phyloP scores from a whole-genome alignment of 2,797 vertebrate genomes.

The Thunnus albacares region DNA sequence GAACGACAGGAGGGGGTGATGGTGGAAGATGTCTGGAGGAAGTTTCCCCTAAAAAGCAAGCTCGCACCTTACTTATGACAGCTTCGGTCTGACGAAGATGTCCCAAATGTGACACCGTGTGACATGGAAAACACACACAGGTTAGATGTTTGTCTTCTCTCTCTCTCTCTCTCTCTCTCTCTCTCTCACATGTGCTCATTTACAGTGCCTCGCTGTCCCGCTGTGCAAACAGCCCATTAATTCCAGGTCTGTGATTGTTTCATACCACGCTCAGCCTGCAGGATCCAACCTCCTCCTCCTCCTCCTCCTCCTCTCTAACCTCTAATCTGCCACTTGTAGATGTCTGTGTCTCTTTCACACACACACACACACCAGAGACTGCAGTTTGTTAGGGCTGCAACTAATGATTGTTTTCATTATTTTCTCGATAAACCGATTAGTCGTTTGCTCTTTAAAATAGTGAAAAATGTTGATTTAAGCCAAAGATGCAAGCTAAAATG shows the following conservation, averaged over 20 bases:
- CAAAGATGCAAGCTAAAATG: background rate
- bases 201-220: slow-evolving; percentile 53
- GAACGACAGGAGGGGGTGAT: background rate
- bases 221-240: slow-evolving; percentile 78
- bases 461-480: background rate
- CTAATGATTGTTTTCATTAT: too few relatives aligned
- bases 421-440: too few relatives aligned
- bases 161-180: background rate
- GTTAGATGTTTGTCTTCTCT: slow-evolving; percentile 58
- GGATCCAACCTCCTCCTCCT: slow-evolving; percentile 28
- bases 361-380: slow-evolving; percentile 7
- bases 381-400: too few relatives aligned
- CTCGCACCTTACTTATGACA: slow-evolving; percentile 11
- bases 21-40: slow-evolving; percentile 33
- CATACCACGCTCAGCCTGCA: slow-evolving; percentile 43
- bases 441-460: too few relatives aligned
- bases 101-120: background rate
- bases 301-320: background rate
- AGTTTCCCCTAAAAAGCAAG: background rate
- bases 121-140: slow-evolving; percentile 52
- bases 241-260: slow-evolving; percentile 73
- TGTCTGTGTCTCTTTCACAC: background rate
- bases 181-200: slow-evolving; percentile 50
- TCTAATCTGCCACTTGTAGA: background rate
- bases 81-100: background rate